A percentile compares a stretch with the other conserved stretches of the same genome.
phyloP scores from a whole-genome alignment of 2,113 vertebrate genomes.

The Rhizomys pruinosus region DNA sequence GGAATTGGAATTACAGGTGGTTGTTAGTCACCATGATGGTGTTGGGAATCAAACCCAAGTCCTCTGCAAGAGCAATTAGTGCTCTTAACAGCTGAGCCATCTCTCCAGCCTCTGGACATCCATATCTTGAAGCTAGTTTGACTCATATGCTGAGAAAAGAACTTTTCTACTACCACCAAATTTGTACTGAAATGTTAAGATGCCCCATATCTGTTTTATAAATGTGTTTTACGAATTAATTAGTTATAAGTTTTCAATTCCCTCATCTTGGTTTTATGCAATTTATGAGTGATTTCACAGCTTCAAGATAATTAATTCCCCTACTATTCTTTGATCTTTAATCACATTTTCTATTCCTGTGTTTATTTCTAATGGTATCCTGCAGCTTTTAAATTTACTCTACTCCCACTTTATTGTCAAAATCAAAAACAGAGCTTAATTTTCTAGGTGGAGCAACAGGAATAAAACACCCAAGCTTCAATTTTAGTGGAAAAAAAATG shows the following conservation, averaged over 20 bases:
- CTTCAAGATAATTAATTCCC: constrained; percentile 78
- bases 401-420: constrained; percentile 77
- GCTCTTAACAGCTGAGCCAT: too few relatives aligned
- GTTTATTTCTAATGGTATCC: constrained; percentile 75
- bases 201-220: constrained; percentile 58
- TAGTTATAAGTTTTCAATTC: constrained; percentile 76
- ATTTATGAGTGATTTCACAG: constrained; percentile 70
- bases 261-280: constrained; percentile 63
- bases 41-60: too few relatives aligned
- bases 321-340: constrained; percentile 81
- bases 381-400: constrained; percentile 76
- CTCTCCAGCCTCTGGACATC: neutral
- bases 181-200: constrained; percentile 41
- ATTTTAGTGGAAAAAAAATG: neutral
- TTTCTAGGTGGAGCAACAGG: constrained; percentile 36
- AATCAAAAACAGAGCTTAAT: constrained; percentile 63
- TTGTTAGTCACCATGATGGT: too few relatives aligned
- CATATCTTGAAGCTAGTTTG: constrained; percentile 21
- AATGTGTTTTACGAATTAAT: constrained; percentile 72
- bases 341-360: constrained; percentile 73
- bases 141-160: constrained; percentile 29
- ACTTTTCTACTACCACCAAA: neutral
- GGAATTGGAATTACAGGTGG: too few relatives aligned
- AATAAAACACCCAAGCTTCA: constrained; percentile 7
- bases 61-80: too few relatives aligned